Evolutionary conservation across 2,797 vertebrate genomes (phyloP).

Genomic region (Darevskia mixta): DNA sequence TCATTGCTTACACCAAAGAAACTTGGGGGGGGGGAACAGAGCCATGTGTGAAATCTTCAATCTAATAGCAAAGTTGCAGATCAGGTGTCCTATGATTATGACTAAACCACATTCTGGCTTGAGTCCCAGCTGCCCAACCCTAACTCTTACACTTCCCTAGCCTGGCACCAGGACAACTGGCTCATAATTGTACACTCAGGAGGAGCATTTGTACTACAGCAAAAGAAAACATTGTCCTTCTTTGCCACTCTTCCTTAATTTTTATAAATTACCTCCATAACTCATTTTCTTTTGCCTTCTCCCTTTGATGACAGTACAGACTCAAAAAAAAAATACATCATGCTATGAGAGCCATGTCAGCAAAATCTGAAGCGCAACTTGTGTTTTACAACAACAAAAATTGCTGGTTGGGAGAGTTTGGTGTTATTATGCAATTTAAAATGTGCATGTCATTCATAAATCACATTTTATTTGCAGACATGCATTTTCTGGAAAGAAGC

Average conservation of each 20-base stretch:
- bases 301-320: background rate
- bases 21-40: background rate
- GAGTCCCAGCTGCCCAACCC: conserved; percentile 11
- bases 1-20: conserved; percentile 4
- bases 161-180: background rate
- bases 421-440: conserved; percentile 20
- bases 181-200: conserved; percentile 31
- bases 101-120: background rate
- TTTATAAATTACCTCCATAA: conserved; percentile 14
- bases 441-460: conserved; percentile 4
- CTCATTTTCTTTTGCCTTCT: background rate
- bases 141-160: conserved; percentile 3
- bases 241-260: background rate
- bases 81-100: background rate
- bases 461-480: conserved; percentile 17
- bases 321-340: conserved; percentile 15
- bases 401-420: background rate
- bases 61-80: conserved; percentile 28
- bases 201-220: conserved; percentile 25
- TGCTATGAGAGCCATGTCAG: background rate
- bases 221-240: conserved; percentile 12
- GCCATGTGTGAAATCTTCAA: background rate
- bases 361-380: conserved; percentile 2
- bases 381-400: background rate
- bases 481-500: background rate